Percentiles rank a stretch among this genome's conserved stretches.
Conservation (phyloP, 2,888 invertebrate species). For the Platycnemis pennipes region DNA sequence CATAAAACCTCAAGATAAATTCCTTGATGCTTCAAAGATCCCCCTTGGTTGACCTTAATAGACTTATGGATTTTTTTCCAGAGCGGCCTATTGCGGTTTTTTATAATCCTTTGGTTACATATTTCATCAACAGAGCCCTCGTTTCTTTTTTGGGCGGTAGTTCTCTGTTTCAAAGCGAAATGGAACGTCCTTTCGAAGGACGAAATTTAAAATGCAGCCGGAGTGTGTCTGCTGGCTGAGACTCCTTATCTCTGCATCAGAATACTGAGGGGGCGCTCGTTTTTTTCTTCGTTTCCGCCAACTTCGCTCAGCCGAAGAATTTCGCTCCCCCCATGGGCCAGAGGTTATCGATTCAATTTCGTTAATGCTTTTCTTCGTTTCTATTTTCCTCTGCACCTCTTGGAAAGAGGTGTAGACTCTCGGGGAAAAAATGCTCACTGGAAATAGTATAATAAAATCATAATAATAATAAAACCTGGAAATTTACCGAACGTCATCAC, state of each 20-base stretch:
- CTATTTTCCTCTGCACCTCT: too few species aligned
- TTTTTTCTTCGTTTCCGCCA: background rate
- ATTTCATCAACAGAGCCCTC: background rate
- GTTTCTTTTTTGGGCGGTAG: background rate
- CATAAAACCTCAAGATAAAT: slow-evolving; percentile 53
- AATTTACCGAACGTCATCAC: too few species aligned
- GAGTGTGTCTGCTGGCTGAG: background rate
- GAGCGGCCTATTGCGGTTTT: background rate
- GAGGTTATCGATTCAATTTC: too few species aligned
- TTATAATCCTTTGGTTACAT: background rate
- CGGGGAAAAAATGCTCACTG: too few species aligned
- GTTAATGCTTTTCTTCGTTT: too few species aligned
- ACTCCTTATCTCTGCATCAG: background rate
- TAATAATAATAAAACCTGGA: too few species aligned
- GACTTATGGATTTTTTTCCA: slow-evolving; percentile 37
- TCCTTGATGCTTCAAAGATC: slow-evolving; percentile 22
- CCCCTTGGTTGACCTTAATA: slow-evolving; percentile 50
- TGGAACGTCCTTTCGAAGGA: background rate
- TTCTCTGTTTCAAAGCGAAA: background rate
- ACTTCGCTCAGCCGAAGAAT: background rate
- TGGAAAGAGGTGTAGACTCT: too few species aligned
- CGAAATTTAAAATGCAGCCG: background rate
- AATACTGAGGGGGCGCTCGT: background rate
- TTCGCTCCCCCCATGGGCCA: background rate
- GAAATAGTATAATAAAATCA: too few species aligned